Base-by-base conservation (phyloP, 1,140 invertebrate species). In the Drosophila bifasciata region DNA sequence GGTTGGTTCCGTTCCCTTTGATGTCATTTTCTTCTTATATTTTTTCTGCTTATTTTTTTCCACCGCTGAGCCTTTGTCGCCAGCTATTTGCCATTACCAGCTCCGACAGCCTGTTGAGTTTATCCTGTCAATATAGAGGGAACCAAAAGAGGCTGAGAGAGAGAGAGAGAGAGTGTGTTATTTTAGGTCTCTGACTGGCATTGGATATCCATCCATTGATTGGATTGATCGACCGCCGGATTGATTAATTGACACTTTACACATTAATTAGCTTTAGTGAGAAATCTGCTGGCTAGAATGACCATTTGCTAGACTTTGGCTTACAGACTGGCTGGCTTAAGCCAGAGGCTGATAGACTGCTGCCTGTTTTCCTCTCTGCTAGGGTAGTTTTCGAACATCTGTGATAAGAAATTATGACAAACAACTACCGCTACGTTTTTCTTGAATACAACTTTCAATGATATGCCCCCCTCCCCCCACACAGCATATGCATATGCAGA, bases 201-300 rank as follows among this genome's bases (percentile, higher is more conserved):
- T 56, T 68, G 44, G 62, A 60, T 70, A 61, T 84, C 46, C 50
- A n/a, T 4, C 3, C 1, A 66, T 64, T 81, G 70, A 64, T 57
- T 45, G 68, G 74, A 86, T 85, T 85, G 81, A 85, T 85, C 81
- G 81, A 76, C 70, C 59, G 75, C 43, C 71, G 76, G 78, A 88
- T 88, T 88, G 83, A 88, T 88, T 83, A 88, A 88, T 88, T 83
- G 83, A 89, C 83, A 88, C 78, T 88, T 83, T 89, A 71, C 83
- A 76, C 83, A 88, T 88, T 88, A 88, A 88, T 88, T 88, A 88
- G 75, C 62, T 56, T 3, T 9, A 32, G 28, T 9, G 44, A 15
- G 19, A 39, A 44, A 28, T 28, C 28, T 32, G 41, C 55, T 67
- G 76, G 58, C 71, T 50, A 39, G 5, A 36, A 48, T n/a, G 23